Percentiles rank a stretch among this genome's conserved stretches.
Conservation (phyloP, 2,888 invertebrate species). For the Leptinotarsa haldemani region DNA sequence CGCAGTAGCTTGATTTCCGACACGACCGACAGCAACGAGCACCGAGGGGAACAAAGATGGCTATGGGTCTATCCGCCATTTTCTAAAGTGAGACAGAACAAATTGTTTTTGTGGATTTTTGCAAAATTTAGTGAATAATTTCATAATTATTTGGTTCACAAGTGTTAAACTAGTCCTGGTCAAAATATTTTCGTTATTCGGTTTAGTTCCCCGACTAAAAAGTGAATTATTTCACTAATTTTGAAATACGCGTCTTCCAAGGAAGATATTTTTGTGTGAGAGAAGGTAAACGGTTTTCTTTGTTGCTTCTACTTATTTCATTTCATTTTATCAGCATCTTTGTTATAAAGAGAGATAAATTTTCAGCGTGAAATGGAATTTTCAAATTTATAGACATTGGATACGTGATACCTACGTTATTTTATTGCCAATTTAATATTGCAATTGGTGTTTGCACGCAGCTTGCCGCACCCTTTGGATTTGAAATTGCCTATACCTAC, state of each 20-base stretch:
- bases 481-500: not conserved
- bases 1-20: conserved; percentile 26
- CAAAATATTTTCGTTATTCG: conserved; percentile 18
- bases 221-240: conserved; percentile 39
- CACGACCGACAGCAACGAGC: conserved; percentile 2
- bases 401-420: conserved; percentile 4
- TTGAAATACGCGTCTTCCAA: conserved; percentile 55
- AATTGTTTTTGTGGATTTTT: conserved; percentile 62
- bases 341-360: conserved; percentile 67
- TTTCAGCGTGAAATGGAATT: conserved; percentile 60
- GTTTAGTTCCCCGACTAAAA: conserved; percentile 40
- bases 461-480: conserved; percentile 32
- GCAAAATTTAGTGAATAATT: conserved; percentile 49
- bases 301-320: conserved; percentile 67
- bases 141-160: conserved; percentile 36
- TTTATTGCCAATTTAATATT: conserved; percentile 9
- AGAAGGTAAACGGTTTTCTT: conserved; percentile 66
- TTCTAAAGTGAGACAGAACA: conserved; percentile 68
- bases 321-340: conserved; percentile 67
- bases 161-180: conserved; percentile 22
- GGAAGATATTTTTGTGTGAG: conserved; percentile 53
- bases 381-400: conserved; percentile 41
- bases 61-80: conserved; percentile 66
- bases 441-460: conserved; percentile 8
- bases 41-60: conserved; percentile 65